Evolutionary conservation across 2,888 invertebrate species (phyloP).

Genomic region (Drosophila koepferae): DNA sequence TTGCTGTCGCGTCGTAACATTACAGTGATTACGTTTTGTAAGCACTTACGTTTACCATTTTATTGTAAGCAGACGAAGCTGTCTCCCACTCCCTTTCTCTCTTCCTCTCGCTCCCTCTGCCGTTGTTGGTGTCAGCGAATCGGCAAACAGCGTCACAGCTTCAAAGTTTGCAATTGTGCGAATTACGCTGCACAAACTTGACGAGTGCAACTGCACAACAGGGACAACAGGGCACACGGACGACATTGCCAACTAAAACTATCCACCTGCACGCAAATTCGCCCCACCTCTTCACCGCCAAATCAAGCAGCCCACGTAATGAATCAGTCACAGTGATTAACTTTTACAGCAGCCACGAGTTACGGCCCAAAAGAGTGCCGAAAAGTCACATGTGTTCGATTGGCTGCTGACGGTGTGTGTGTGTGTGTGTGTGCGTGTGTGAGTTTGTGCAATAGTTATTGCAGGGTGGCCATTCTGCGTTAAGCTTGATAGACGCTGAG

Average conservation of each 20-base stretch:
- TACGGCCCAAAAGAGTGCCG: slow-evolving; percentile 35
- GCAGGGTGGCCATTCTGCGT: slow-evolving; percentile 6
- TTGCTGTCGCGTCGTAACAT: slow-evolving; percentile 58
- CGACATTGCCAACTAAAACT: slow-evolving; percentile 17
- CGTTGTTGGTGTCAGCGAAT: slow-evolving; percentile 33
- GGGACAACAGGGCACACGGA: neutral
- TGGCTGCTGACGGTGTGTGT: slow-evolving; percentile 24
- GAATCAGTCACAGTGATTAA: slow-evolving; percentile 77
- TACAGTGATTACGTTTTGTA: slow-evolving; percentile 79
- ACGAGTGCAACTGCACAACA: slow-evolving; percentile 44
- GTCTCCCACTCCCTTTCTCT: neutral
- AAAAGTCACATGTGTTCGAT: slow-evolving; percentile 57
- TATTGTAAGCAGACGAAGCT: slow-evolving; percentile 58
- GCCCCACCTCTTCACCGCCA: slow-evolving; percentile 31
- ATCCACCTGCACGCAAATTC: slow-evolving; percentile 46
- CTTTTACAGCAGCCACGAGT: slow-evolving; percentile 58
- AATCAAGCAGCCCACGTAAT: slow-evolving; percentile 73
- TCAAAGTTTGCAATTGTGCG: slow-evolving; percentile 66
- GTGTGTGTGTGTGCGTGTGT: neutral
- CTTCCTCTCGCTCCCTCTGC: neutral
- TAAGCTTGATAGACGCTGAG: neutral
- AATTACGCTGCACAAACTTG: slow-evolving; percentile 67
- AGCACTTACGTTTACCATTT: slow-evolving; percentile 72
- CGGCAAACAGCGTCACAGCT: slow-evolving; percentile 37
- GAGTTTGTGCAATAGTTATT: neutral